These are phyloP conservation scores for Leucosticte australis DNA, from an alignment of 2,113 vertebrate species.

Conservation along the genomic window DNA sequence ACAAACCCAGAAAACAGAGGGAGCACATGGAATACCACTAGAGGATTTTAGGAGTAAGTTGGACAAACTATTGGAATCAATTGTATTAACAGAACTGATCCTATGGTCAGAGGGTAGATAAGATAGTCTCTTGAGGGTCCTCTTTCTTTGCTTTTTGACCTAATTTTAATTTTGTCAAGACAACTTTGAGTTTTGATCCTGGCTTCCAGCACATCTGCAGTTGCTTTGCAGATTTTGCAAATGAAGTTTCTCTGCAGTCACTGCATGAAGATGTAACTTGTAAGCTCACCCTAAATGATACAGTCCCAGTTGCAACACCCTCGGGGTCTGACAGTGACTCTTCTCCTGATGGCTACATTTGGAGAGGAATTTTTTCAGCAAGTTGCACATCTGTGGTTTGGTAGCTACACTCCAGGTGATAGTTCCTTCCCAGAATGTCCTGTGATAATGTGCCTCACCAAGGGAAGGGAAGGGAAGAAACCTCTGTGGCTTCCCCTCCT, in stretches of 20 bases:
- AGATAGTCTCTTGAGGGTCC: not conserved
- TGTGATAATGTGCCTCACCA: not conserved
- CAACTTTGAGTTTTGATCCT: not conserved
- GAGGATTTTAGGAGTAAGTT: not conserved
- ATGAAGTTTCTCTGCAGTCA: not conserved
- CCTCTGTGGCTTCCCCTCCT: not conserved
- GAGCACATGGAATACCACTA: not conserved
- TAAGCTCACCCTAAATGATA: not conserved
- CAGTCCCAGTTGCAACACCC: not conserved
- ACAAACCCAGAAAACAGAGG: not conserved
- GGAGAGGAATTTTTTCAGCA: accelerated
- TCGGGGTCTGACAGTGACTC: not conserved
- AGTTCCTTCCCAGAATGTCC: not conserved
- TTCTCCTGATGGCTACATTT: not conserved
- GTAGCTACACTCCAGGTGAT: not conserved
- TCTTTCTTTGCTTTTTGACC: not conserved
- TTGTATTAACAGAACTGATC: not conserved
- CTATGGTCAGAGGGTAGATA: not conserved
- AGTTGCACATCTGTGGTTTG: not conserved
- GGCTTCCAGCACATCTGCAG: not conserved
- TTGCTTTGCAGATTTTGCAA: not conserved
- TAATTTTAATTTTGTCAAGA: not conserved
- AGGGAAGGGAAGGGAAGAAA: not conserved
- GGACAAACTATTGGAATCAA: not conserved
- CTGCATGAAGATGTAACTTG: not conserved